Evolutionary conservation across 2,113 vertebrate genomes (phyloP).

Genomic region (Caretta caretta): DNA sequence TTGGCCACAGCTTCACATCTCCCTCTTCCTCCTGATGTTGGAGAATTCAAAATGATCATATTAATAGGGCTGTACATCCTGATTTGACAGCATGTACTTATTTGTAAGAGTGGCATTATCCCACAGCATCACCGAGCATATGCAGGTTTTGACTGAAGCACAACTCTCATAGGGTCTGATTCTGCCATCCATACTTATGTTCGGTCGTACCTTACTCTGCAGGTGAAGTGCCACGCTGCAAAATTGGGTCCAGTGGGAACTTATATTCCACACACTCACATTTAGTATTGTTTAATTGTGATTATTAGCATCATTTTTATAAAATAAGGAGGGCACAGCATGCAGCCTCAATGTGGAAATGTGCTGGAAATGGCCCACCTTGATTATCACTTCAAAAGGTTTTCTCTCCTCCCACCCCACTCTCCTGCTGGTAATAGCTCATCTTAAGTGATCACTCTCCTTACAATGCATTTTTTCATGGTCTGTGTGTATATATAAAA

Average conservation of each 20-base stretch:
- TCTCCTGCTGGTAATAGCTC: too few relatives aligned
- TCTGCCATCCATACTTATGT: not conserved
- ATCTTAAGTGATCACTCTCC: too few relatives aligned
- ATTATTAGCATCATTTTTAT: not conserved
- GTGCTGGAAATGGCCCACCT: too few relatives aligned
- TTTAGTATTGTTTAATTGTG: not conserved
- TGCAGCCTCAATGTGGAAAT: not conserved
- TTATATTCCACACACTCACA: not conserved
- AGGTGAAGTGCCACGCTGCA: not conserved
- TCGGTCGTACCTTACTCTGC: not conserved
- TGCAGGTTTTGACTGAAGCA: not conserved
- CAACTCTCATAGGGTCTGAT: not conserved
- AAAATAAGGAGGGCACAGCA: not conserved
- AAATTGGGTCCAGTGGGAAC: not conserved
- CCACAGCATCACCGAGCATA: not conserved
- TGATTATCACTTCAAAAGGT: too few relatives aligned
- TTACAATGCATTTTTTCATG: too few relatives aligned
- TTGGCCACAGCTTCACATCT: not conserved
- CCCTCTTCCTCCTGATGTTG: not conserved
- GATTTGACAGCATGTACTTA: not conserved
- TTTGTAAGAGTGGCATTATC: not conserved
- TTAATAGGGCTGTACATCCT: not conserved
- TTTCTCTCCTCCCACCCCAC: too few relatives aligned
- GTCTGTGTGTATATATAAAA: too few relatives aligned
- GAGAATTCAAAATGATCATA: not conserved